These are phyloP conservation scores for Tenrec ecaudatus DNA, from an alignment of 2,113 vertebrate genomes.

Conservation along the genomic window DNA sequence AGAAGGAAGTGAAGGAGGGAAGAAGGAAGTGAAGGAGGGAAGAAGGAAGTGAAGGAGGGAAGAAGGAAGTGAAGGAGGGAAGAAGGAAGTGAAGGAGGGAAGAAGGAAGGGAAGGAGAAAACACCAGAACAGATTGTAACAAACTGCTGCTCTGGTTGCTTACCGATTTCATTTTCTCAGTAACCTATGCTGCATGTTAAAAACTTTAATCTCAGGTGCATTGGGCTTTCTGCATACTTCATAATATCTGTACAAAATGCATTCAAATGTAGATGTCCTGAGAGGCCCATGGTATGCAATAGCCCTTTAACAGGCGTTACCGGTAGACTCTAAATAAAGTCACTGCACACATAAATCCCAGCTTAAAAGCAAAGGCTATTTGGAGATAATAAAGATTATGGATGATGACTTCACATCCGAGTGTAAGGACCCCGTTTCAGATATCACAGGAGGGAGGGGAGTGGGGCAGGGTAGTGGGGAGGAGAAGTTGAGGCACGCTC, in stretches of 20 bases:
- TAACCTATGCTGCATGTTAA: not conserved
- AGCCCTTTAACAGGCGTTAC: not conserved
- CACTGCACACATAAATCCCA: not conserved
- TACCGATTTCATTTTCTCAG: not conserved
- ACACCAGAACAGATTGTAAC: not conserved
- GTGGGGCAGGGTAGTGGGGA: rapidly evolving
- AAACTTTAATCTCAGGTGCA: not conserved
- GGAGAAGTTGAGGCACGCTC: not conserved
- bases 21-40: not conserved
- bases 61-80: too few species aligned
- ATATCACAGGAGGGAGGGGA: not conserved
- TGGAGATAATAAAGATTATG: not conserved
- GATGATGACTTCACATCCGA: not conserved
- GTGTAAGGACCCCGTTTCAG: not conserved
- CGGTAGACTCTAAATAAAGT: not conserved
- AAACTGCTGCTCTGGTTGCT: not conserved
- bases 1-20: too few species aligned
- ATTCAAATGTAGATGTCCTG: not conserved
- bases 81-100: too few species aligned
- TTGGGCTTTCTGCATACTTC: constrained; percentile 23
- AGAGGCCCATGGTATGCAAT: not conserved
- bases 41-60: not conserved
- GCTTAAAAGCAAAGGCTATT: not conserved
- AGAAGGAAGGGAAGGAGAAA: not conserved
- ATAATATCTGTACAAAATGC: not conserved